A percentile compares a stretch with the other conserved stretches of the same genome.
phyloP scores from a whole-genome alignment of 2,888 invertebrate species.

The Abrostola tripartita region DNA sequence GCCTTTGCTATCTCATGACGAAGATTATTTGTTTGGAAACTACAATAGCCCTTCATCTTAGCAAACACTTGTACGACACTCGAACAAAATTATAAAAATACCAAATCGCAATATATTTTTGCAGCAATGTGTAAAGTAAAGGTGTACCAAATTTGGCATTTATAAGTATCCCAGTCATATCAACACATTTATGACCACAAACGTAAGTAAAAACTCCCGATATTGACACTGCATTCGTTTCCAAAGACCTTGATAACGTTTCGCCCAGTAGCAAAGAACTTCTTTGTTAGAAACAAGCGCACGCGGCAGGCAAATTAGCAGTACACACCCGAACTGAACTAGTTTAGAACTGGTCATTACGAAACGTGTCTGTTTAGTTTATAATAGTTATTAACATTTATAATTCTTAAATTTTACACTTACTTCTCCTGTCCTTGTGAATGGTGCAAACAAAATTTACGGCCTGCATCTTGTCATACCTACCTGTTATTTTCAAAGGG shows the following conservation, averaged over 20 bases:
- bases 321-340: constrained; percentile 72
- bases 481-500: too few relatives aligned
- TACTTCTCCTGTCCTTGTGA: background rate
- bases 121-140: constrained; percentile 5
- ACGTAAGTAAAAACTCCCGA: constrained; percentile 41
- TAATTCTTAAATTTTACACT: constrained; percentile 16
- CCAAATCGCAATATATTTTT: background rate
- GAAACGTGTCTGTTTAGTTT: constrained; percentile 58
- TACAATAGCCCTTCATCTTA: constrained; percentile 13
- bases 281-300: constrained; percentile 66
- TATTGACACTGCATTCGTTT: constrained; percentile 54
- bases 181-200: constrained; percentile 37
- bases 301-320: constrained; percentile 70
- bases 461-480: too few relatives aligned
- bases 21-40: constrained; percentile 14
- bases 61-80: background rate
- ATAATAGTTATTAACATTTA: constrained; percentile 46
- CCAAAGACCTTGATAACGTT: constrained; percentile 64
- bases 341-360: constrained; percentile 69
- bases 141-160: constrained; percentile 21
- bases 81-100: too few relatives aligned
- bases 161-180: constrained; percentile 7
- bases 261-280: constrained; percentile 65
- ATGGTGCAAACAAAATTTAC: too few relatives aligned
- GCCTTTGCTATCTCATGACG: constrained; percentile 18